Evolutionary conservation across 1,140 invertebrate species (phyloP), one percentile per base, ranked within the genome.

Genomic region (Drosophila sturtevanti): DNA sequence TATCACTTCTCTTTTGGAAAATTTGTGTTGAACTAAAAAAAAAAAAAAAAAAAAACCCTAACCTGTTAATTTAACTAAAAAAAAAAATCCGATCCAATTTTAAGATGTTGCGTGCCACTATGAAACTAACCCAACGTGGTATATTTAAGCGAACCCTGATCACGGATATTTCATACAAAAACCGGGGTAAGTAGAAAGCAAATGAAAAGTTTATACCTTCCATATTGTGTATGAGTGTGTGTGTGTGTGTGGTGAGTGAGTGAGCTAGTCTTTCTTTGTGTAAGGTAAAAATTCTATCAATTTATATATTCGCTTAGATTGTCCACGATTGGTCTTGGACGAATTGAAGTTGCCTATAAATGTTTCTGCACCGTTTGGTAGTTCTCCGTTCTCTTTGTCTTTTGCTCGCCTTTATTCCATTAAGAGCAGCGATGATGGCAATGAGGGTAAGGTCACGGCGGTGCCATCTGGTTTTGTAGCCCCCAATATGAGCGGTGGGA

Each of bases 321-420:
- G 24, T 16, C 22, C 38, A 38, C 38, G 37, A 35, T 56, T 56
- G 54, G 27, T 18, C 27, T 18, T 55, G 27, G 11, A 31, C n/a
- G n/a, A 55, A 16, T 11, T 55, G 7, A 34, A 55, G 12, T 34
- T 7, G n/a, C n/a, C 54, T n/a, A 14, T 34, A 1, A 14, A 16
- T 35, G 1, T 4, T 56, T 14, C 27, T 56, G 21, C 11, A 12
- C 11, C 12, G 16, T 27, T 54, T 54, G 51, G 51, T 27, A 27
- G 51, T 22, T 27, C n/a, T n/a, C 22, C 51, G 6, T 22, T 2
- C 12, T 12, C 51, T n/a, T 41, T 41, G 18, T 2, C 12, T 3
- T 16, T 27, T 6, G 34, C 59, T n/a, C 74, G 74, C 51, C 64
- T 10, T 34, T 66, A 24, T 64, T 48, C 71, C 16, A 72, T 48